Evolutionary conservation across 2,888 invertebrate species (phyloP).

Genomic region (Cheilosia soror): DNA sequence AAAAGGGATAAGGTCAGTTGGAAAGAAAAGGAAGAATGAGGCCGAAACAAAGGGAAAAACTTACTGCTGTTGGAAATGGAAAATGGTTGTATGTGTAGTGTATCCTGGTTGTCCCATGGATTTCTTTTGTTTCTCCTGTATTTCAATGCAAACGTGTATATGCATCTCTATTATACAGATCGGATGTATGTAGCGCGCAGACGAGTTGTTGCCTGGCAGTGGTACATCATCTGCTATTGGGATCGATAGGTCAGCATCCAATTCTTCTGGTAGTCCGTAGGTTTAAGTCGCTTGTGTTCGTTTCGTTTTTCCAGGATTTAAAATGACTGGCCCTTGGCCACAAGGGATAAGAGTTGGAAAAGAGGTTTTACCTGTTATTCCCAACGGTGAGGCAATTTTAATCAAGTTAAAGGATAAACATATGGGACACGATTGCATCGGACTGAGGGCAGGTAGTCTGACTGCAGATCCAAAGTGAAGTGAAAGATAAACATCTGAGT

Average conservation of each 20-base stretch:
- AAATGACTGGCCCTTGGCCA: slow-evolving; percentile 32
- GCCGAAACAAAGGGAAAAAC: slow-evolving; percentile 3
- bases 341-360: slow-evolving; percentile 20
- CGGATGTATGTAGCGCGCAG: neutral
- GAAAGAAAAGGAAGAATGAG: neutral
- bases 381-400: slow-evolving; percentile 63
- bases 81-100: slow-evolving; percentile 3
- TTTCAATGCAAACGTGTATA: neutral
- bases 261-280: neutral
- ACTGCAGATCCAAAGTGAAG: slow-evolving; percentile 46
- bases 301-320: slow-evolving; percentile 39
- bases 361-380: slow-evolving; percentile 12
- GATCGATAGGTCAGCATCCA: slow-evolving; percentile 40
- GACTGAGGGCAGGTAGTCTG: slow-evolving; percentile 4
- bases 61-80: slow-evolving; percentile 11
- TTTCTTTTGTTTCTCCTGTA: slow-evolving; percentile 14
- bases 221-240: slow-evolving; percentile 23
- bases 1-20: slow-evolving; percentile 27
- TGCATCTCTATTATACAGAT: neutral
- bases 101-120: neutral
- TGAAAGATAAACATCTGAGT: slow-evolving; percentile 67
- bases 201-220: neutral
- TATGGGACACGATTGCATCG: slow-evolving; percentile 31
- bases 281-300: neutral
- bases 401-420: slow-evolving; percentile 72